A percentile compares a stretch with the other conserved stretches of the same genome.
phyloP scores from a whole-genome alignment of 2,797 vertebrate genomes.

The Lateolabrax maculatus region DNA sequence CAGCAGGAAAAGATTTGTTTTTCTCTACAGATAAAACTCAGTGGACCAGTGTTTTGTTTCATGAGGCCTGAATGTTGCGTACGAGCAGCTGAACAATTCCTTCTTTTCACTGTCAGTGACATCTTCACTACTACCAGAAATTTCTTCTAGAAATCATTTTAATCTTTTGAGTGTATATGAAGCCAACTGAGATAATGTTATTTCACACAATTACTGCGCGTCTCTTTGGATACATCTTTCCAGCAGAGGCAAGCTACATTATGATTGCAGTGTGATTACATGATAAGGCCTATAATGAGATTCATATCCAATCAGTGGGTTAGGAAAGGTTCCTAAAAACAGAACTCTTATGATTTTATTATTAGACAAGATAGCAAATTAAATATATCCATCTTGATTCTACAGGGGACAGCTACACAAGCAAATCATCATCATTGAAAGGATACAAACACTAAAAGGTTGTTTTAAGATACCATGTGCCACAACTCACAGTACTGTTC shows the following conservation, averaged over 20 bases:
- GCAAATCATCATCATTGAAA: background rate
- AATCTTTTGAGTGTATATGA: conserved; percentile 45
- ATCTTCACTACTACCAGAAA: conserved; percentile 22
- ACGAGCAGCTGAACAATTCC: conserved; percentile 27
- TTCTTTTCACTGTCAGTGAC: conserved; percentile 42
- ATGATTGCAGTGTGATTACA: conserved; percentile 67
- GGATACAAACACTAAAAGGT: conserved; percentile 50
- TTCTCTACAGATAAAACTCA: conserved; percentile 25
- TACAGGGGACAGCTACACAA: background rate
- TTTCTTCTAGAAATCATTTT: conserved; percentile 27
- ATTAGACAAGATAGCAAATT: background rate
- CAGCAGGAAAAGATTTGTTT: conserved; percentile 45
- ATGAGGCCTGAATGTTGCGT: conserved; percentile 46
- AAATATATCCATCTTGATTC: conserved; percentile 9
- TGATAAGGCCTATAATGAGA: conserved; percentile 32
- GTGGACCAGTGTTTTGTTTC: conserved; percentile 41
- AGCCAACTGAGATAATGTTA: conserved; percentile 18
- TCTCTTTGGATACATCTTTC: conserved; percentile 28
- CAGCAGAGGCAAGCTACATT: conserved; percentile 17
- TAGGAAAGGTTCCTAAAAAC: background rate
- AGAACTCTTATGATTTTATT: conserved; percentile 3
- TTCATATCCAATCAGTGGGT: background rate
- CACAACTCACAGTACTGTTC: conserved; percentile 35
- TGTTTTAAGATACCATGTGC: conserved; percentile 24
- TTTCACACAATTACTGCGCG: conserved; percentile 4